These are phyloP conservation scores for Anableps anableps DNA, from an alignment of 2,797 vertebrate species.

Conservation along the genomic window DNA sequence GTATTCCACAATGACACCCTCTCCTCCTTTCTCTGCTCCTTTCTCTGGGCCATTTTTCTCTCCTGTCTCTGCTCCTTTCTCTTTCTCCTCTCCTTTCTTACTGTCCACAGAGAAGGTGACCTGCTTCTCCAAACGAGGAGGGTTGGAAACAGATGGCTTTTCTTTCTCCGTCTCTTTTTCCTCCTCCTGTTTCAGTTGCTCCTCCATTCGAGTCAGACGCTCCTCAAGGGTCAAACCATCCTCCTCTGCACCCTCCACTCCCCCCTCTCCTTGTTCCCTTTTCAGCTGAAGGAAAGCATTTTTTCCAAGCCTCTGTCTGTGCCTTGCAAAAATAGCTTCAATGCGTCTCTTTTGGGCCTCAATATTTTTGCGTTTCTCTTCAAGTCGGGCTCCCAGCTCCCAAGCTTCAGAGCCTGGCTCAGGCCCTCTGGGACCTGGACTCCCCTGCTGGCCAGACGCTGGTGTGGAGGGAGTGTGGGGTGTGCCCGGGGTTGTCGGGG, in stretches of 20 bases:
- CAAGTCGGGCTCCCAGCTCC: slow-evolving; percentile 87
- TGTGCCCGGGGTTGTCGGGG: slow-evolving; percentile 59
- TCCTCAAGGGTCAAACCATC: slow-evolving; percentile 79
- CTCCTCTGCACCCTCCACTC: slow-evolving; percentile 43
- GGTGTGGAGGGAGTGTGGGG: slow-evolving; percentile 65
- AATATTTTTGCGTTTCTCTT: slow-evolving; percentile 90
- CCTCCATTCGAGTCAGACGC: slow-evolving; percentile 81
- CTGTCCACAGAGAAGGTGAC: slow-evolving; percentile 90
- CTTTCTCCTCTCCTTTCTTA: slow-evolving; percentile 63
- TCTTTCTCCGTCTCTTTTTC: slow-evolving; percentile 65
- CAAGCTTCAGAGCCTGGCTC: slow-evolving; percentile 85
- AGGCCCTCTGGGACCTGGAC: slow-evolving; percentile 70
- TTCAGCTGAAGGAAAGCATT: slow-evolving; percentile 90
- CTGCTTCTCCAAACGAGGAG: slow-evolving; percentile 83
- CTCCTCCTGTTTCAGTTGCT: slow-evolving; percentile 77
- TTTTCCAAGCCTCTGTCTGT: slow-evolving; percentile 90
- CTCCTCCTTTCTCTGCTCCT: slow-evolving; percentile 51
- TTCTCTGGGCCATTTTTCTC: slow-evolving; percentile 42
- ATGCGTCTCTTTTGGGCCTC: slow-evolving; percentile 93
- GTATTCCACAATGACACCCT: slow-evolving; percentile 81
- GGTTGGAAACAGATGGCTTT: slow-evolving; percentile 42
- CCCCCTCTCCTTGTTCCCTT: slow-evolving; percentile 79
- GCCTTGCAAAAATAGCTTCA: slow-evolving; percentile 91
- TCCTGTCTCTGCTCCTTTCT: slow-evolving; percentile 42
- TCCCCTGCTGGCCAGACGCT: slow-evolving; percentile 56